phyloP scores from a whole-genome alignment of 2,888 invertebrate genomes.

The Chrysolina oricalcia region DNA sequence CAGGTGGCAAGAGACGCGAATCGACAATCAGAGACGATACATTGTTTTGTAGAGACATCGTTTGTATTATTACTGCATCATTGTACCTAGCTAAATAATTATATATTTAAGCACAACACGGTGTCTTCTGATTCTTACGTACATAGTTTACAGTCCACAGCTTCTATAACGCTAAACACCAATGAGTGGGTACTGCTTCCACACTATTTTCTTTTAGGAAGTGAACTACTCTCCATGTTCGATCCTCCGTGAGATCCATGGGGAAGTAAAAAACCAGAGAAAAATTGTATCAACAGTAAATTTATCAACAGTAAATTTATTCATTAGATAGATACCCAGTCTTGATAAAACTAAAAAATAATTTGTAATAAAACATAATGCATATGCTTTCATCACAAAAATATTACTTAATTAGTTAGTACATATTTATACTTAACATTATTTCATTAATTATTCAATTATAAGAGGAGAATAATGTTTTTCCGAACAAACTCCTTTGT shows the following conservation, averaged over 20 bases:
- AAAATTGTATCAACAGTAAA: conserved; percentile 15
- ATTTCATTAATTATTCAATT: neutral
- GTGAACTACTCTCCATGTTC: conserved; percentile 27
- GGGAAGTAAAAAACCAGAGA: conserved; percentile 8
- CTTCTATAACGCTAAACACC: too few relatives aligned
- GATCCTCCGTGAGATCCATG: conserved; percentile 14
- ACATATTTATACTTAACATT: neutral
- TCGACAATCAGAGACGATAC: too few relatives aligned
- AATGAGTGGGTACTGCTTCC: conserved; percentile 29
- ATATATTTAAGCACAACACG: too few relatives aligned
- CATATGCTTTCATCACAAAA: neutral
- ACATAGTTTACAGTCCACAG: too few relatives aligned
- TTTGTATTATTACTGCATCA: too few relatives aligned
- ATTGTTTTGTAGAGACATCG: too few relatives aligned
- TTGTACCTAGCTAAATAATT: too few relatives aligned
- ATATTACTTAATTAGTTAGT: neutral
- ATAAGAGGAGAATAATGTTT: neutral
- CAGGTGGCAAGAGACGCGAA: too few relatives aligned
- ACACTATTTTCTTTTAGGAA: conserved; percentile 19
- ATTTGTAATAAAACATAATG: neutral
- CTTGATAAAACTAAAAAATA: neutral
- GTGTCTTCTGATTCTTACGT: too few relatives aligned
- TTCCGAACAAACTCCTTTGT: neutral
- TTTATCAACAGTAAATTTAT: neutral
- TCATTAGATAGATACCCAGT: neutral